Evolutionary conservation across 2,888 invertebrate species (phyloP).

Genomic region (Mantis religiosa): DNA sequence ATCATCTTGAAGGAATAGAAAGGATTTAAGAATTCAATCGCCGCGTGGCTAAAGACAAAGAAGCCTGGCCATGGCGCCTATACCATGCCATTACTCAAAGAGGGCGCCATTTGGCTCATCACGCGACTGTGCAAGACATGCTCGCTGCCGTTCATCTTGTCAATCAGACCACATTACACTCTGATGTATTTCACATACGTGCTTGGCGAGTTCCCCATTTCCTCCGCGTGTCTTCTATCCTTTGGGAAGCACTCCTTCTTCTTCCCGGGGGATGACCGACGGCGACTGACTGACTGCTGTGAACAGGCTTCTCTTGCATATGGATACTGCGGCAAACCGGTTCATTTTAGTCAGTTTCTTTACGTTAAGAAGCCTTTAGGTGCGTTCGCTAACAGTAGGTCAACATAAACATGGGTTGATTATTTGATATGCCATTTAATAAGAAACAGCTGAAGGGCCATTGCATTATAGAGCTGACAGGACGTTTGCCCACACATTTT

Average conservation of each 20-base stretch:
- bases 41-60: no score
- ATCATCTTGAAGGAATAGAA: no score
- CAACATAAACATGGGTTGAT: no score
- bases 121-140: slow-evolving; percentile 1
- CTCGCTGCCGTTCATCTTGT: slow-evolving; percentile 13
- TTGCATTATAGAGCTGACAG: no score
- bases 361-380: no score
- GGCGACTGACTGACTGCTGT: not conserved
- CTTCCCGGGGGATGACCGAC: not conserved
- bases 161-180: slow-evolving; percentile 19
- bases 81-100: not conserved
- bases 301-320: not conserved
- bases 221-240: not conserved
- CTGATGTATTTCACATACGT: slow-evolving; percentile 16
- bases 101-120: slow-evolving; percentile 7
- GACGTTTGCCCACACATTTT: no score
- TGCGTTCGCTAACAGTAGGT: no score
- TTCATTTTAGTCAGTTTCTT: not conserved
- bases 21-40: not conserved
- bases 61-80: not conserved
- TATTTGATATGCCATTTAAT: no score
- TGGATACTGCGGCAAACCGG: not conserved
- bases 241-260: not conserved
- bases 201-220: not conserved
- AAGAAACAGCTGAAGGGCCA: no score